Evolutionary conservation across 2,888 invertebrate species (phyloP).

Genomic region (Ferrisia virgata): DNA sequence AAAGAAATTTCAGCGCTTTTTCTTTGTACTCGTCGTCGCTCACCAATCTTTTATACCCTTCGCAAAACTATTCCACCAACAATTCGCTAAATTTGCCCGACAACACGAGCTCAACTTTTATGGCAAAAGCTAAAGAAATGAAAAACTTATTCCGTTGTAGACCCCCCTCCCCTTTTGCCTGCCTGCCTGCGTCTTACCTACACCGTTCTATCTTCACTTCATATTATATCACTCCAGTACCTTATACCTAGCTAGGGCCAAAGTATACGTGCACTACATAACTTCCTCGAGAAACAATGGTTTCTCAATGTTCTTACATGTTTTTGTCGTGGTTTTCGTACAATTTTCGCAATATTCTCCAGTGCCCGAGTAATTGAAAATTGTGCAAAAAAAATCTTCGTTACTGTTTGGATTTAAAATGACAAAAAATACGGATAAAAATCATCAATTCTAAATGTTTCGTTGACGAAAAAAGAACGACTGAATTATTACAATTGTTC

Average conservation of each 20-base stretch:
- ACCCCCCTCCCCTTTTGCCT: not conserved
- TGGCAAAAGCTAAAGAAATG: not conserved
- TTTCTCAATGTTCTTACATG: not conserved
- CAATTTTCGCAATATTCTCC: not conserved
- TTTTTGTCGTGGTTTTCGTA: not conserved
- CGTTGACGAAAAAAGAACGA: no score
- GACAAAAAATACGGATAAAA: not conserved
- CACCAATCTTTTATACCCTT: not conserved
- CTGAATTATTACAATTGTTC: no score
- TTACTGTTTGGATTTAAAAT: not conserved
- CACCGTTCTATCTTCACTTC: not conserved
- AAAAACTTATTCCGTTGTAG: not conserved
- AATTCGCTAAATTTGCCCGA: not conserved
- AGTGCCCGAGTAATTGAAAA: not conserved
- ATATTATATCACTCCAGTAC: no score
- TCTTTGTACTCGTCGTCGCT: not conserved
- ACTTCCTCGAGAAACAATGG: not conserved
- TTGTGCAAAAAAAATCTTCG: not conserved
- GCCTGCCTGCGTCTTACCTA: no score
- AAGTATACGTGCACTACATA: no score
- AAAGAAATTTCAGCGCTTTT: not conserved
- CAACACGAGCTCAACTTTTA: not conserved
- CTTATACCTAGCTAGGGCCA: no score
- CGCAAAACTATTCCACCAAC: not conserved
- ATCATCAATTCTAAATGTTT: no score